Evolutionary conservation across 2,113 vertebrate genomes (phyloP).

Genomic region (Chlamydotis undulata): DNA sequence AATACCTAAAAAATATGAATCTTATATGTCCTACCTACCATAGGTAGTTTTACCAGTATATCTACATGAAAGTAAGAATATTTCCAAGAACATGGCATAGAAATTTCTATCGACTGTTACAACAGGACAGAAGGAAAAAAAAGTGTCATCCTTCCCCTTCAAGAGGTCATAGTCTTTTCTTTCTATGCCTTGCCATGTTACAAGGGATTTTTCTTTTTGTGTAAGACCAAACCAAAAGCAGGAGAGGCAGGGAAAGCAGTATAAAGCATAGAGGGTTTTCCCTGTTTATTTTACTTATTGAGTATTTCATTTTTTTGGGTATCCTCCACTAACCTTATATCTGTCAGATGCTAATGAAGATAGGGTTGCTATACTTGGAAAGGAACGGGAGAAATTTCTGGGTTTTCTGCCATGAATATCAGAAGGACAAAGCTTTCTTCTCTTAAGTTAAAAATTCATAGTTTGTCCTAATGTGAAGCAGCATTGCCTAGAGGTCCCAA

Average conservation of each 20-base stretch:
- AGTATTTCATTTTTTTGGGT: background rate
- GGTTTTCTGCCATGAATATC: constrained; percentile 58
- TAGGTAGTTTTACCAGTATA: background rate
- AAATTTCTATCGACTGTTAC: background rate
- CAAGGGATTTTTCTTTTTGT: background rate
- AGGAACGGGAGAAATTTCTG: constrained; percentile 44
- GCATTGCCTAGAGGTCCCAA: constrained; percentile 63
- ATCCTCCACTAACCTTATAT: constrained; percentile 27
- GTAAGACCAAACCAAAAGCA: background rate
- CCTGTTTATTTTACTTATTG: background rate
- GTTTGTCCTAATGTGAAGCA: constrained; percentile 71
- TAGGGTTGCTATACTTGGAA: constrained; percentile 21
- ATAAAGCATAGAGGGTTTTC: background rate
- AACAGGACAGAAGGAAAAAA: background rate
- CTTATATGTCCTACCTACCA: background rate
- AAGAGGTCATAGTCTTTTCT: background rate
- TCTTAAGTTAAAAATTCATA: constrained; percentile 65
- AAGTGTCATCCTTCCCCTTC: background rate
- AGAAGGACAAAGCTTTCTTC: constrained; percentile 52
- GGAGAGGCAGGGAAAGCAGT: background rate
- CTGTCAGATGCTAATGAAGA: constrained; percentile 8
- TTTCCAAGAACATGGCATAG: background rate
- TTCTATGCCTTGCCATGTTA: background rate
- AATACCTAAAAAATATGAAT: background rate
- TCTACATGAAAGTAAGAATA: constrained; percentile 3